Evolutionary conservation across 2,797 vertebrate species (phyloP), one percentile per base, ranked within the genome.

Genomic region (Parauchenoglanis punctatus): DNA sequence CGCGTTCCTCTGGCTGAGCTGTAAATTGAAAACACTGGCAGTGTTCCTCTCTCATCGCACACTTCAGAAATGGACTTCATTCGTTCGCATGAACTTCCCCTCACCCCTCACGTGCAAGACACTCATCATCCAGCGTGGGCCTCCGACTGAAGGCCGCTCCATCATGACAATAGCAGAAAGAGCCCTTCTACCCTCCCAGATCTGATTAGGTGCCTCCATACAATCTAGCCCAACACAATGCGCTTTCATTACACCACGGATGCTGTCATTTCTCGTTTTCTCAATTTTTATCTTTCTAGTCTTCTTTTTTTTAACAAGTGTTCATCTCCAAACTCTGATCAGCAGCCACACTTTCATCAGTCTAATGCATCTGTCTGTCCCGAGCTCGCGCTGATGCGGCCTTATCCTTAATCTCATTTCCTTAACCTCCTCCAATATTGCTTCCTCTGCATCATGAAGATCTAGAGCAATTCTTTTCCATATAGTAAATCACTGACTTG

Each of bases 1-100:
- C 83, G 87, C 91, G 76, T 89, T 90, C 87, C 85, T 90, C 87
- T 72, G 88, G 88, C 84, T 68, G 56, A 91, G 91, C 90, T 90
- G 91, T 91, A 91, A 92, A 92, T 92, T 92, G 92, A 91, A 91
- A 91, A 91, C 90, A 90, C 87, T 87, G 90, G 88, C 90, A 84
- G 89, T 89, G 88, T 91, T 88, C 87, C 88, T 88, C 88, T 91
- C 89, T 90, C 87, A 92, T 91, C 78, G 89, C 88, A 88, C 91
- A 89, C 90, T 96, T 96, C 96, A 96, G 96, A 95, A 96, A 96
- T 96, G 94, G 94, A 93, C 95, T 94, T 95, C 95, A 96, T 96
- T 95, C 95, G 95, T 96, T 95, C 94, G 93, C 92, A 93, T 96
- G 95, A 96, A 96, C 95, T 96, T 96, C 94, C 93, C 93, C 92